These are phyloP conservation scores for Cyaniris semiargus DNA, from an alignment of 2,888 invertebrate species.

Conservation along the genomic window DNA sequence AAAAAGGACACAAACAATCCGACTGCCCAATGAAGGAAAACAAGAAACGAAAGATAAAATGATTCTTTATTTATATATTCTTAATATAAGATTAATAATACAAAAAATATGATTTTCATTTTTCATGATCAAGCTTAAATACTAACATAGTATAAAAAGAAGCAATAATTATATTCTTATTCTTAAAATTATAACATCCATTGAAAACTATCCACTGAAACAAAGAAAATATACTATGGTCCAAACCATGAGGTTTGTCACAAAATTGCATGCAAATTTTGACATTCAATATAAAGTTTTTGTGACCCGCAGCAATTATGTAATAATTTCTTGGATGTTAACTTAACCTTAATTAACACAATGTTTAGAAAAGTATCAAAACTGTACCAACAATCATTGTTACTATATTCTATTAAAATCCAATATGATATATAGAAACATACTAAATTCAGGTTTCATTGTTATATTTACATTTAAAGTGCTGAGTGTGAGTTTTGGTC, in stretches of 20 bases:
- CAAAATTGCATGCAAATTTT: no score
- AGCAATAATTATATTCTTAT: not conserved
- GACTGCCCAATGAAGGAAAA: constrained; percentile 67
- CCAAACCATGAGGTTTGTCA: no score
- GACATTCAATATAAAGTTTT: no score
- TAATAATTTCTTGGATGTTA: not conserved
- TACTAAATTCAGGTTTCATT: no score
- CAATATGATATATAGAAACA: not conserved
- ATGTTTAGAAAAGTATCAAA: no score
- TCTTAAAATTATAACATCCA: constrained; percentile 1
- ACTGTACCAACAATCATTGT: no score
- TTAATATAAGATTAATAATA: constrained; percentile 24
- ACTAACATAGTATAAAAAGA: constrained; percentile 24
- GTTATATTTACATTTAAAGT: no score
- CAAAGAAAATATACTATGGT: not conserved
- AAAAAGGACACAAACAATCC: constrained; percentile 78
- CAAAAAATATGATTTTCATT: constrained; percentile 2
- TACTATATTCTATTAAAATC: no score
- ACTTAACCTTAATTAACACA: no score
- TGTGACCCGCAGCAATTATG: not conserved
- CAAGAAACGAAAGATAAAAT: constrained; percentile 36
- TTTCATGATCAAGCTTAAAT: constrained; percentile 2
- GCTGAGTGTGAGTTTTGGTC: no score
- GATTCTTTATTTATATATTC: constrained; percentile 24
- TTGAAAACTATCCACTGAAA: no score